Evolutionary conservation across 2,113 vertebrate genomes (phyloP).

Genomic region (Hemiscyllium ocellatum): DNA sequence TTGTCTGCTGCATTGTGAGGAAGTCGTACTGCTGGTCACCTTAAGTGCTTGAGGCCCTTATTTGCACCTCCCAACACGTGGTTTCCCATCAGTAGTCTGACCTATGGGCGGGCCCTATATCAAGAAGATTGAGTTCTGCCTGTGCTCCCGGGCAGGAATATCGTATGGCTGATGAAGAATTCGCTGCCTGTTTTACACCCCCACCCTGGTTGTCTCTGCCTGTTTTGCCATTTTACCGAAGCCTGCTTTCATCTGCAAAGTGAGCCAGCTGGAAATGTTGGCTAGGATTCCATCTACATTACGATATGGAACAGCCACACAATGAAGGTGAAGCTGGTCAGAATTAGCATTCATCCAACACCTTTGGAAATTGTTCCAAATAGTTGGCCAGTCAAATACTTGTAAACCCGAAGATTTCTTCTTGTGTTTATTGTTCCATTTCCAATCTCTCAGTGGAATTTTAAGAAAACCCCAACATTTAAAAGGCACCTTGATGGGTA

Average conservation of each 20-base stretch:
- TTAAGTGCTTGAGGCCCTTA: too few species aligned
- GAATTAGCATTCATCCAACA: not conserved
- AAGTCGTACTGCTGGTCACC: too few species aligned
- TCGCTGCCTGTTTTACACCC: not conserved
- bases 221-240: not conserved
- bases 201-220: not conserved
- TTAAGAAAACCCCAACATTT: too few species aligned
- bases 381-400: not conserved
- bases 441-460: not conserved
- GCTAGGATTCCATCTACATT: not conserved
- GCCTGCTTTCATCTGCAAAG: not conserved
- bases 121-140: too few species aligned
- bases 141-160: not conserved
- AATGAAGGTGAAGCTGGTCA: not conserved
- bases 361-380: not conserved
- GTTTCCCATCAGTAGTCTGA: too few species aligned
- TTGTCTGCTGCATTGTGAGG: too few species aligned
- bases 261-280: not conserved
- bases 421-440: not conserved
- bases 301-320: not conserved
- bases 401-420: not conserved
- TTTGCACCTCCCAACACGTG: too few species aligned
- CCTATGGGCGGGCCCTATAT: too few species aligned
- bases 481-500: too few species aligned
- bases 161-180: not conserved